Evolutionary conservation across 2,797 vertebrate species (phyloP).

Genomic region (Helicolenus hilgendorfi): DNA sequence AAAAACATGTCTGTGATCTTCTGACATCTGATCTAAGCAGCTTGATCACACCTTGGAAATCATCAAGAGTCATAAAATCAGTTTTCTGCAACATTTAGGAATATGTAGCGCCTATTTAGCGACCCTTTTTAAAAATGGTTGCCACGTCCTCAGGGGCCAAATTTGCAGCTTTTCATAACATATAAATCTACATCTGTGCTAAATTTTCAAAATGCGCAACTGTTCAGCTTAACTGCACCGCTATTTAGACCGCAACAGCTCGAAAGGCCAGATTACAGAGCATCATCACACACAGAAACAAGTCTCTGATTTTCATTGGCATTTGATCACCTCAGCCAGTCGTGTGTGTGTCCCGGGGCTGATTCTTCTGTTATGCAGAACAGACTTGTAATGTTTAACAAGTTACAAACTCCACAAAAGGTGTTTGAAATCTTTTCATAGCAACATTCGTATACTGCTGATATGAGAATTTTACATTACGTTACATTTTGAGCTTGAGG

Average conservation of each 20-base stretch:
- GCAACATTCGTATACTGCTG: neutral
- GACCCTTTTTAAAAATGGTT: too few species aligned
- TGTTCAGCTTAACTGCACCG: neutral
- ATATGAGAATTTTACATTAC: slow-evolving; percentile 35
- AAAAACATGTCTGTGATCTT: too few species aligned
- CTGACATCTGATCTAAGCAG: too few species aligned
- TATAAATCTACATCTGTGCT: too few species aligned
- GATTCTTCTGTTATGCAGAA: slow-evolving; percentile 4
- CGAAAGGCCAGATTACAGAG: neutral
- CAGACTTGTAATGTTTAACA: neutral
- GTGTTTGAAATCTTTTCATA: slow-evolving; percentile 7
- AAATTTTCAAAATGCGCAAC: too few species aligned
- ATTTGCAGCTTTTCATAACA: too few species aligned
- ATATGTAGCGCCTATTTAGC: too few species aligned
- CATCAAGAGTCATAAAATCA: too few species aligned
- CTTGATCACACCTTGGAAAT: too few species aligned
- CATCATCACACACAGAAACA: neutral
- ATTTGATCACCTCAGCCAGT: slow-evolving; percentile 46
- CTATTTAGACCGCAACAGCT: neutral
- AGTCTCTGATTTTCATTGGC: neutral
- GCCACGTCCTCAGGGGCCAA: too few species aligned
- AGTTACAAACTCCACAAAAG: neutral
- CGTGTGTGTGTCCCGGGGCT: neutral
- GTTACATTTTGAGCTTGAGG: neutral
- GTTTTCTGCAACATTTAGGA: too few species aligned